Conservation (phyloP, 2,113 vertebrate genomes). For the Sturnus vulgaris region DNA sequence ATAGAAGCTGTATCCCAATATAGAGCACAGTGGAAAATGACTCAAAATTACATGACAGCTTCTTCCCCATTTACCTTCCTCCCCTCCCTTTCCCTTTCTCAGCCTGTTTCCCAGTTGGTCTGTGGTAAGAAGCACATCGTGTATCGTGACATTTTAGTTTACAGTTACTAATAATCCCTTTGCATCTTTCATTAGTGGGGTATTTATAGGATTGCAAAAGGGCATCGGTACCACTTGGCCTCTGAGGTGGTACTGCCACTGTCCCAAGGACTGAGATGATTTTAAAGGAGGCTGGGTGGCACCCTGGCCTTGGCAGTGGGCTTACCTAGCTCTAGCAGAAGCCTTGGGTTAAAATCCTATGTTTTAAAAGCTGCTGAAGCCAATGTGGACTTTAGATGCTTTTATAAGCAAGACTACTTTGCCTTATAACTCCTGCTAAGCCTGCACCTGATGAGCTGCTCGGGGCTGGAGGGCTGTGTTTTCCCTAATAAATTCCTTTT, state of each 20-base stretch:
- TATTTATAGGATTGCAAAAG: slow-evolving; percentile 64
- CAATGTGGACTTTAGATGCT: not conserved
- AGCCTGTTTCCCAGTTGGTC: not conserved
- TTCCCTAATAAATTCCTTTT: slow-evolving; percentile 72
- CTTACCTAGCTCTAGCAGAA: not conserved
- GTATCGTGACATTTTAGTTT: slow-evolving; percentile 40
- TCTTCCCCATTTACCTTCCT: not conserved
- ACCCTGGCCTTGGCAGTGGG: not conserved
- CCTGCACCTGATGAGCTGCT: slow-evolving; percentile 31
- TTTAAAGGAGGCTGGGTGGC: not conserved
- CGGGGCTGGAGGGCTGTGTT: slow-evolving; percentile 12
- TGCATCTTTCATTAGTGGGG: slow-evolving; percentile 49
- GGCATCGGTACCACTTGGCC: not conserved
- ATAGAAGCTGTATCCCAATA: slow-evolving; percentile 30
- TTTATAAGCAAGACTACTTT: not conserved
- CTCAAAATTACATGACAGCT: slow-evolving; percentile 52
- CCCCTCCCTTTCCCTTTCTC: not conserved
- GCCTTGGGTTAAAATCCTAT: not conserved
- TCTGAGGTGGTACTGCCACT: not conserved
- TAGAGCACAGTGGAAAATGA: slow-evolving; percentile 63
- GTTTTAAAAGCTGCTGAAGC: not conserved
- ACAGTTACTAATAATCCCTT: slow-evolving; percentile 35
- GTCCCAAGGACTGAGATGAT: not conserved
- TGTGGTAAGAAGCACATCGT: not conserved
- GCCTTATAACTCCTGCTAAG: slow-evolving; percentile 29